Conservation (phyloP, 2,888 invertebrate species). For the Habroteleia sp. region DNA sequence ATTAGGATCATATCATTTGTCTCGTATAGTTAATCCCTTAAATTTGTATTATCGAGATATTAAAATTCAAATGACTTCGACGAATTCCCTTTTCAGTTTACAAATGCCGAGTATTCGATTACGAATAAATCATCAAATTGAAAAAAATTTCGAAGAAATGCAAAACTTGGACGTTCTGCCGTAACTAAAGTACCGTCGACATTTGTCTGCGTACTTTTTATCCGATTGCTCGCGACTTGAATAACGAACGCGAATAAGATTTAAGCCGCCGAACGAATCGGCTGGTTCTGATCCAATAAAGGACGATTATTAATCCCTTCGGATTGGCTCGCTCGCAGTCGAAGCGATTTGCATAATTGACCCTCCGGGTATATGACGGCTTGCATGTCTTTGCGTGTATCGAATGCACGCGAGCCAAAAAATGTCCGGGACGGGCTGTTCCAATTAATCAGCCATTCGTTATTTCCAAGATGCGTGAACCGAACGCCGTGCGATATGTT, state of each 20-base stretch:
- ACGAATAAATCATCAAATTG: slow-evolving; percentile 1
- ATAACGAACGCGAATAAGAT: slow-evolving; percentile 43
- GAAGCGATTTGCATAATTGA: slow-evolving; percentile 61
- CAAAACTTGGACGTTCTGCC: slow-evolving; percentile 1
- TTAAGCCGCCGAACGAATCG: slow-evolving; percentile 54
- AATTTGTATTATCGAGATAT: too few relatives aligned
- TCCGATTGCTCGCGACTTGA: slow-evolving; percentile 19
- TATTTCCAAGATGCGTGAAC: slow-evolving; percentile 52
- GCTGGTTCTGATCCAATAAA: slow-evolving; percentile 57
- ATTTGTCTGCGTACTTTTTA: slow-evolving; percentile 34
- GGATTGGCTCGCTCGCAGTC: slow-evolving; percentile 18
- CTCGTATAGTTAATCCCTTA: too few relatives aligned
- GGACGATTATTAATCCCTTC: slow-evolving; percentile 60
- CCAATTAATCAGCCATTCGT: slow-evolving; percentile 73
- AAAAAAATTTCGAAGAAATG: slow-evolving; percentile 13
- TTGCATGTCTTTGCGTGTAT: slow-evolving; percentile 8
- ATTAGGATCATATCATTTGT: too few relatives aligned
- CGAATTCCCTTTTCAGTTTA: too few relatives aligned
- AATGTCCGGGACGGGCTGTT: slow-evolving; percentile 66
- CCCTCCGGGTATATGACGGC: slow-evolving; percentile 34
- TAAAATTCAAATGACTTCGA: too few relatives aligned
- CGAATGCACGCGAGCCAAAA: slow-evolving; percentile 33
- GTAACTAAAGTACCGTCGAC: slow-evolving; percentile 20
- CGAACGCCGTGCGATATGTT: slow-evolving; percentile 20
- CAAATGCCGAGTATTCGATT: slow-evolving; percentile 13